Evolutionary conservation across 2,797 vertebrate species (phyloP).

Genomic region (Spinus pinus): DNA sequence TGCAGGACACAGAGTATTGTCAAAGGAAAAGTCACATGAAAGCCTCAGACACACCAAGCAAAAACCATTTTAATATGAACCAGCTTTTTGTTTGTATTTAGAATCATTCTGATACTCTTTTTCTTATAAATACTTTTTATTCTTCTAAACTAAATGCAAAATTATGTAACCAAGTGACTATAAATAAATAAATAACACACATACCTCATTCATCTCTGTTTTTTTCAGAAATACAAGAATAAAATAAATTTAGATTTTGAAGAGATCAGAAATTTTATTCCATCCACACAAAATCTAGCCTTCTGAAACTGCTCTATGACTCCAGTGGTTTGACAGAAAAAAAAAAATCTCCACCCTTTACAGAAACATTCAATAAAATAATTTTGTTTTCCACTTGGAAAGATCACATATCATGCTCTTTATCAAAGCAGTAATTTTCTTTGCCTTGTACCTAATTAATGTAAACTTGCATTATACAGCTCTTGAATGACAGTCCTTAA

Average conservation of each 20-base stretch:
- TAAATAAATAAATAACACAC: neutral
- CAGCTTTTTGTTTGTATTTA: neutral
- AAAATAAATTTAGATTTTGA: neutral
- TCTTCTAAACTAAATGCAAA: neutral
- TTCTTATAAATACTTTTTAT: neutral
- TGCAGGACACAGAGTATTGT: neutral
- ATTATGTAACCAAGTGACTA: neutral
- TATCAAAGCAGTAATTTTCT: neutral
- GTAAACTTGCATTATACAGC: neutral
- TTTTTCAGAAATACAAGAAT: neutral
- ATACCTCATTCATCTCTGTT: neutral
- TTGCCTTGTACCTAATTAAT: neutral
- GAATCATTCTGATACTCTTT: neutral
- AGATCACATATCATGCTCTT: neutral
- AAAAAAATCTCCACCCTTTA: neutral
- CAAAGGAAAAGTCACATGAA: neutral
- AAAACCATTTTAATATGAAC: neutral
- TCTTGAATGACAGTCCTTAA: neutral
- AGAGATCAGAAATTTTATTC: neutral
- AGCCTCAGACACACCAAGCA: neutral
- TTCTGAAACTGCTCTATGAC: neutral
- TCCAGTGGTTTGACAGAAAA: neutral
- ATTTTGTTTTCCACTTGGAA: neutral
- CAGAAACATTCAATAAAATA: slow-evolving; percentile 22
- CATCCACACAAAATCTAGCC: neutral